These are phyloP conservation scores for Mionectes macconnelli DNA, from an alignment of 2,113 vertebrate genomes.

Conservation along the genomic window DNA sequence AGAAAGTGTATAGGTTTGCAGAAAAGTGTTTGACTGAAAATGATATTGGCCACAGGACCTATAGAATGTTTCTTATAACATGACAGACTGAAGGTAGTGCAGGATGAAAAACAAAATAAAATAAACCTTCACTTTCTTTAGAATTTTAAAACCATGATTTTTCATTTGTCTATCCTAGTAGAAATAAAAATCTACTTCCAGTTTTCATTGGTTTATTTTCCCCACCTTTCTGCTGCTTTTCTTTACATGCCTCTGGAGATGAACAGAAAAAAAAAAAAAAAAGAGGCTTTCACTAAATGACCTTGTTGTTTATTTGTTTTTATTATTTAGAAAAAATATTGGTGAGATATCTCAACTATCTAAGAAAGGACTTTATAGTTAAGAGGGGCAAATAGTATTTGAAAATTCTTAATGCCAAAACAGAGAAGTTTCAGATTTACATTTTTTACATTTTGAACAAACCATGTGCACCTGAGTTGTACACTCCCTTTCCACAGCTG, in stretches of 20 bases:
- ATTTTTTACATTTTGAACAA: neutral
- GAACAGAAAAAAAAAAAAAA: neutral
- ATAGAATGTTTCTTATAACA: neutral
- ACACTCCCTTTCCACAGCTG: neutral
- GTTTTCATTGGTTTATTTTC: neutral
- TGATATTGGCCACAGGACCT: neutral
- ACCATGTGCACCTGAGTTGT: accelerated
- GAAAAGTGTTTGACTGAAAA: neutral
- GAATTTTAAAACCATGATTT: neutral
- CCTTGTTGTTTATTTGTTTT: neutral
- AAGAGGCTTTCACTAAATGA: accelerated
- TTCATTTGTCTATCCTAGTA: neutral
- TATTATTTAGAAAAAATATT: neutral
- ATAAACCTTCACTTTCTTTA: neutral
- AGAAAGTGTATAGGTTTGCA: neutral
- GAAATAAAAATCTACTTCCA: neutral
- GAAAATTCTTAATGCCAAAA: neutral
- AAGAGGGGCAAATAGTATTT: neutral
- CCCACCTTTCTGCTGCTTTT: neutral
- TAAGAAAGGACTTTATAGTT: neutral
- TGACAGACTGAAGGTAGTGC: neutral
- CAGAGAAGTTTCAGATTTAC: neutral
- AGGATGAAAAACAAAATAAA: neutral
- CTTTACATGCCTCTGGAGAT: neutral
- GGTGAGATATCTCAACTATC: neutral